These are phyloP conservation scores for Megalonaias nervosa DNA, from an alignment of 1,140 invertebrate species.

Conservation along the genomic window DNA sequence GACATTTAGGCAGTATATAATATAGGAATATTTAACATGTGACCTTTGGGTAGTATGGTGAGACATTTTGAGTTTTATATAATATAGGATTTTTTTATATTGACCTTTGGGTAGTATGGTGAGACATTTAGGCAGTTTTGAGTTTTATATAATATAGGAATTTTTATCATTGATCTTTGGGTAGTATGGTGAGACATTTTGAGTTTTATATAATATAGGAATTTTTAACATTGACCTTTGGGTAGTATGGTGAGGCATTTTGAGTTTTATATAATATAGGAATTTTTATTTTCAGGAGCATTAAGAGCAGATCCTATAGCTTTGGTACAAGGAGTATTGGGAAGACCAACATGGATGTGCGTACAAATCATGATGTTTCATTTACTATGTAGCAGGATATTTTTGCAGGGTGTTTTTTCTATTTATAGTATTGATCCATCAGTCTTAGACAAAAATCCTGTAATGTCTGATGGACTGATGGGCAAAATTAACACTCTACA, in stretches of 20 bases:
- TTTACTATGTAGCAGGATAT: not conserved
- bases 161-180: slow-evolving; percentile 4
- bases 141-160: too few species aligned
- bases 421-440: not conserved
- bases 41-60: too few species aligned
- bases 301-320: slow-evolving; percentile 75
- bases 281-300: slow-evolving; percentile 70
- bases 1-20: too few species aligned
- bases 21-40: slow-evolving; percentile 1
- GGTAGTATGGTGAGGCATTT: too few species aligned
- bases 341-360: slow-evolving; percentile 73
- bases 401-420: not conserved
- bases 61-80: too few species aligned
- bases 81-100: not conserved
- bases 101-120: too few species aligned
- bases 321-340: slow-evolving; percentile 74
- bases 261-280: too few species aligned
- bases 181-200: too few species aligned
- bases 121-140: too few species aligned
- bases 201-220: too few species aligned
- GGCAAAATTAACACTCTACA: not conserved
- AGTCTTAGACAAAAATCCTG: not conserved
- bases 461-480: not conserved
- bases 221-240: slow-evolving; percentile 3
- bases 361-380: slow-evolving; percentile 14